These are phyloP conservation scores for Aldabrachelys gigantea DNA, from an alignment of 2,113 vertebrate species.

Conservation along the genomic window DNA sequence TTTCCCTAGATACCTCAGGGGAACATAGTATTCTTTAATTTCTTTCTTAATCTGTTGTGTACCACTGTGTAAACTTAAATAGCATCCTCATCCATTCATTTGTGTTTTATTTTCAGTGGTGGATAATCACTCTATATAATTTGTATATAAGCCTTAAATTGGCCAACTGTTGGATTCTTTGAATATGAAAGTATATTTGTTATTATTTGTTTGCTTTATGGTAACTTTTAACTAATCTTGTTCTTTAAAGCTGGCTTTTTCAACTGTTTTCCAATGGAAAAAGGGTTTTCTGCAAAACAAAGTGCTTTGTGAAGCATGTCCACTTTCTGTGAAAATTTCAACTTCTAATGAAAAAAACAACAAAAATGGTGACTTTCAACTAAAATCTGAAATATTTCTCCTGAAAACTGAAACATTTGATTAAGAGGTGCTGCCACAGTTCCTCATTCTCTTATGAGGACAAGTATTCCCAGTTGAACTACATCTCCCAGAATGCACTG, in stretches of 20 bases:
- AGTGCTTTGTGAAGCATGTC: not conserved
- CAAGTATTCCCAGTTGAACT: not conserved
- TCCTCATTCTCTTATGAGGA: not conserved
- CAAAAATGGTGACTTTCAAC: not conserved
- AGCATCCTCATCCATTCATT: not conserved
- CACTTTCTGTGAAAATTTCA: not conserved
- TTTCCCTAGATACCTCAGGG: not conserved
- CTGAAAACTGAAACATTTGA: not conserved
- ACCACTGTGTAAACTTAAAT: not conserved
- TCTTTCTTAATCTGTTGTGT: not conserved
- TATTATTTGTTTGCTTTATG: not conserved
- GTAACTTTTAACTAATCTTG: not conserved
- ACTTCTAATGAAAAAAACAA: not conserved
- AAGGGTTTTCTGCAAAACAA: not conserved
- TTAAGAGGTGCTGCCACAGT: not conserved
- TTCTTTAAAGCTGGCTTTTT: not conserved
- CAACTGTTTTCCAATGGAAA: not conserved
- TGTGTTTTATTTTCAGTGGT: not conserved
- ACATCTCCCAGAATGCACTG: not conserved
- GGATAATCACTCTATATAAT: not conserved
- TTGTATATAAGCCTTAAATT: not conserved
- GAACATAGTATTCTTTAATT: not conserved
- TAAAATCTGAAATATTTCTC: not conserved
- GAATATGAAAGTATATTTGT: not conserved
- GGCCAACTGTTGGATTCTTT: not conserved